Base-by-base conservation (phyloP, 2,888 invertebrate genomes). In the Dascillus cervinus region DNA sequence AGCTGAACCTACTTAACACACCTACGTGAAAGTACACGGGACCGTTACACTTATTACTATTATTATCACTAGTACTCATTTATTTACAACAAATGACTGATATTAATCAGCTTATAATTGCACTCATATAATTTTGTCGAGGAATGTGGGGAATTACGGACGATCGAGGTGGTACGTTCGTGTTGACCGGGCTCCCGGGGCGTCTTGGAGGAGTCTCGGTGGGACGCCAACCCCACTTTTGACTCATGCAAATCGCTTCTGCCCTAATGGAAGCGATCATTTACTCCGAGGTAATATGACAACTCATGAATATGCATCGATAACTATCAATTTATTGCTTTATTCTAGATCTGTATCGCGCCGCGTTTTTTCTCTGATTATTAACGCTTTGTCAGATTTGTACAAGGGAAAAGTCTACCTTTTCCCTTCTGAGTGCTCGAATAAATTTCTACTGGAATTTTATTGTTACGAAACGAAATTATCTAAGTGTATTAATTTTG, bases 201-300 rank as follows among this genome's bases (percentile, higher is more conserved):
- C 22, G 40, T 13, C n/a, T 25, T 30, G 37, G 37, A 40, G 40
- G 29, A 37, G 28, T 10, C 37, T 11, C 40, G 6, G 30, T 29
- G 21, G 37, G 40, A 14, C 20, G 35, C 28, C 35, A 21, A 9
- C 29, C 34, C 29, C 25, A 26, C 38, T 32, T 22, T 12, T 22
- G 22, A 19, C 31, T 32, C 32, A 17, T 17, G 17, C 17, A 8
- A 17, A 17, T 6, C 17, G 17, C 17, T 17, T 4, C 17, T 17
- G 17, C 8, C 8, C 4, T 17, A 17, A 17, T 17, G 17, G 8
- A 17, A 6, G 17, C 17, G 17, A 17, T 17, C 8, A 17, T 17
- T 17, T 17, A 17, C 17, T 17, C 8, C 8, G 8, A 6, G 8
- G 17, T 17, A 17, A 17, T 17, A 17, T 8, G 8, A 6, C 4